Evolutionary conservation across 2,113 vertebrate genomes (phyloP).

Genomic region (crab-eating macaque (Macaca fascicularis)): T2T-MFA8v1.1 NC_088381.1:12639001-12639500

Average conservation of each 20-base stretch:
- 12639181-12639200: conserved; percentile 16
- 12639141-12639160: neutral
- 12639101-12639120: neutral
- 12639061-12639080: neutral
- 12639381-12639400: neutral
- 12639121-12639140: conserved; percentile 23
- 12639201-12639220: neutral
- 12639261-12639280: conserved; percentile 61
- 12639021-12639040: neutral
- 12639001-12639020: neutral
- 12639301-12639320: conserved; percentile 52
- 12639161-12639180: neutral
- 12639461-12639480: conserved; percentile 25
- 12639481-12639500: neutral
- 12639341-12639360: neutral
- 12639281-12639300: conserved; percentile 21
- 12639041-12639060: neutral
- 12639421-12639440: neutral
- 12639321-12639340: neutral
- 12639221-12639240: conserved; percentile 46
- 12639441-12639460: conserved; percentile 28
- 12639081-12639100: neutral
- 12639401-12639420: neutral
- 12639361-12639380: neutral
- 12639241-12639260: conserved; percentile 46